Conservation (phyloP, 2,113 vertebrate species). For the Perccottus glenii region DNA sequence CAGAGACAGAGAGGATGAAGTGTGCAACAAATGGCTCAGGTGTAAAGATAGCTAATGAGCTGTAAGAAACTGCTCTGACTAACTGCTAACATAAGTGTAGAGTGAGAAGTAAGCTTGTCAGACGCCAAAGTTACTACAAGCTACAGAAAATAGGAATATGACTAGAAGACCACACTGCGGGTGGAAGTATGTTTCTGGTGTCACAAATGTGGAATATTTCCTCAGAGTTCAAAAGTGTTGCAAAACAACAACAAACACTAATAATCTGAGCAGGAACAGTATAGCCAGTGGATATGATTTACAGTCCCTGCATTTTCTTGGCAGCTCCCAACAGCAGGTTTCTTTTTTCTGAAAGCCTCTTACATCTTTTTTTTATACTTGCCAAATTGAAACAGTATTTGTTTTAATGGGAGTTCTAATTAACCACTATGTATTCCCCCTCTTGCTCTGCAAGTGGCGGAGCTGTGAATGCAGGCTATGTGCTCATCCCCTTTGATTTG, state of each 20-base stretch:
- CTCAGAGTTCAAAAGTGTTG: slow-evolving; percentile 67
- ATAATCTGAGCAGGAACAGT: slow-evolving; percentile 78
- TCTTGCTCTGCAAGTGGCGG: slow-evolving; percentile 71
- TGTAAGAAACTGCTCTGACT: slow-evolving; percentile 6
- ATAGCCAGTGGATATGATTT: slow-evolving; percentile 80
- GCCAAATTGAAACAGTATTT: slow-evolving; percentile 83
- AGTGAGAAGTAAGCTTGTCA: slow-evolving; percentile 6
- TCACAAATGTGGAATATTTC: slow-evolving; percentile 44
- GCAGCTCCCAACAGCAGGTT: slow-evolving; percentile 75
- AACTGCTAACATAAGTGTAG: background rate
- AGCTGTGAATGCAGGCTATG: slow-evolving; percentile 78
- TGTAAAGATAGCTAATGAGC: slow-evolving; percentile 7
- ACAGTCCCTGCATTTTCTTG: slow-evolving; percentile 78
- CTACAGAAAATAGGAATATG: slow-evolving; percentile 2
- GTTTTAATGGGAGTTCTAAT: slow-evolving; percentile 84
- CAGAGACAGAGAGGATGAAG: slow-evolving; percentile 48
- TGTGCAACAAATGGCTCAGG: slow-evolving; percentile 70
- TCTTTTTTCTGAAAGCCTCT: slow-evolving; percentile 79
- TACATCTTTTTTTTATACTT: slow-evolving; percentile 78
- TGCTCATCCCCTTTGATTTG: slow-evolving; percentile 81
- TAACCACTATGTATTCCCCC: slow-evolving; percentile 79
- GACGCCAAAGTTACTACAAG: slow-evolving; percentile 12
- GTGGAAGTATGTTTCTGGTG: slow-evolving; percentile 34
- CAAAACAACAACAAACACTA: slow-evolving; percentile 69
- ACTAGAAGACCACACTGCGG: background rate